Evolutionary conservation across 2,797 vertebrate genomes (phyloP).

Genomic region (Coranthus polyacanthus): DNA sequence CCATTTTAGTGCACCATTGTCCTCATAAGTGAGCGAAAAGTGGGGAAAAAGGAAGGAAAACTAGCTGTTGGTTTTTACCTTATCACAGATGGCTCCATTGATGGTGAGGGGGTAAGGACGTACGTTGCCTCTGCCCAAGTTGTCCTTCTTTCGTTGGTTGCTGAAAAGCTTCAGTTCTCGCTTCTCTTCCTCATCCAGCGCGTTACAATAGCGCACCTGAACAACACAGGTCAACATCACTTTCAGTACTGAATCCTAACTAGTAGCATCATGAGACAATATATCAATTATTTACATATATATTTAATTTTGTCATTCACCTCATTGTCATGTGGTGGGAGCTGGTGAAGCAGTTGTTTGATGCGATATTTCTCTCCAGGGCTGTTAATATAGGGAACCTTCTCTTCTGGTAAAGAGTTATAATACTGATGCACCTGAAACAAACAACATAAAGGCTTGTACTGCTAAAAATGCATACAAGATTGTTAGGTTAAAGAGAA

Average conservation of each 20-base stretch:
- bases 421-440: slow-evolving; percentile 98
- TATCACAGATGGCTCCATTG: slow-evolving; percentile 93
- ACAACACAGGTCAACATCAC: slow-evolving; percentile 20
- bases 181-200: slow-evolving; percentile 96
- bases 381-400: slow-evolving; percentile 98
- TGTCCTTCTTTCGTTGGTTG: slow-evolving; percentile 96
- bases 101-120: slow-evolving; percentile 94
- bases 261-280: background rate
- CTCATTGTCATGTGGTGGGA: slow-evolving; percentile 99
- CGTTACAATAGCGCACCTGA: slow-evolving; percentile 91
- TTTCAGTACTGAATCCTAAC: background rate
- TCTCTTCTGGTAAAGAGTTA: slow-evolving; percentile 97
- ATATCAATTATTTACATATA: background rate
- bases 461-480: slow-evolving; percentile 1
- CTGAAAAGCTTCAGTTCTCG: slow-evolving; percentile 97
- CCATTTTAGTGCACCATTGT: background rate
- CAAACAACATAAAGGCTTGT: slow-evolving; percentile 23
- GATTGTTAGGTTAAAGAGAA: background rate
- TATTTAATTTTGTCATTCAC: slow-evolving; percentile 73
- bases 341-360: slow-evolving; percentile 96
- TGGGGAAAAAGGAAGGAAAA: background rate
- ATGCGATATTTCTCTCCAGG: slow-evolving; percentile 96
- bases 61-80: slow-evolving; percentile 81
- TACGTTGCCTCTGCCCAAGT: slow-evolving; percentile 94
- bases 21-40: background rate